Evolutionary conservation across 2,113 vertebrate genomes (phyloP).

Genomic region (Tachysurus fulvidraco): DNA sequence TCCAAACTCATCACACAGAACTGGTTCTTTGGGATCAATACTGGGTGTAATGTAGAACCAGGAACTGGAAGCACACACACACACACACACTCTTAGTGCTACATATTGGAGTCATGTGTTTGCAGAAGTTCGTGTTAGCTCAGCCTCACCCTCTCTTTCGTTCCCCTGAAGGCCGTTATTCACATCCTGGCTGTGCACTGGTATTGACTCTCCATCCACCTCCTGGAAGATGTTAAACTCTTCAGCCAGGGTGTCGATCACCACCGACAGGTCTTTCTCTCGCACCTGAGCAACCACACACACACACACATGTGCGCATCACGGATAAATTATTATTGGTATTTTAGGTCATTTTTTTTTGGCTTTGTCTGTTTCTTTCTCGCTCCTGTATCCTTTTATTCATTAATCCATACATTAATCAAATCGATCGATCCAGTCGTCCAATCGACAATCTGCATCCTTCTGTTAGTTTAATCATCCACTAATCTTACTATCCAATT

Average conservation of each 20-base stretch:
- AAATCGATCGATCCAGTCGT: background rate
- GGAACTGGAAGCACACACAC: conserved; percentile 65
- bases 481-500: background rate
- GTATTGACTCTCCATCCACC: conserved; percentile 82
- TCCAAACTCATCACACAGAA: conserved; percentile 95
- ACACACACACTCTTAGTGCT: background rate
- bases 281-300: conserved; percentile 76
- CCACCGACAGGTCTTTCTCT: conserved; percentile 89
- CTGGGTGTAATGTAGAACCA: conserved; percentile 85
- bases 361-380: background rate
- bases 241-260: conserved; percentile 84
- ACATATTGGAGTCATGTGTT: background rate
- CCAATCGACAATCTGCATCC: no score
- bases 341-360: background rate
- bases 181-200: conserved; percentile 71
- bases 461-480: no score
- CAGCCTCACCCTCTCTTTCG: conserved; percentile 69
- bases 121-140: background rate
- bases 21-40: conserved; percentile 90
- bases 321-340: background rate
- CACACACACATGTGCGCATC: background rate
- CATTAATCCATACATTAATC: background rate
- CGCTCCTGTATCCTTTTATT: background rate
- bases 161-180: conserved; percentile 81
- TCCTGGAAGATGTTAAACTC: conserved; percentile 93